Conservation (phyloP, 2,797 vertebrate genomes). For the Acomys russatus region DNA sequence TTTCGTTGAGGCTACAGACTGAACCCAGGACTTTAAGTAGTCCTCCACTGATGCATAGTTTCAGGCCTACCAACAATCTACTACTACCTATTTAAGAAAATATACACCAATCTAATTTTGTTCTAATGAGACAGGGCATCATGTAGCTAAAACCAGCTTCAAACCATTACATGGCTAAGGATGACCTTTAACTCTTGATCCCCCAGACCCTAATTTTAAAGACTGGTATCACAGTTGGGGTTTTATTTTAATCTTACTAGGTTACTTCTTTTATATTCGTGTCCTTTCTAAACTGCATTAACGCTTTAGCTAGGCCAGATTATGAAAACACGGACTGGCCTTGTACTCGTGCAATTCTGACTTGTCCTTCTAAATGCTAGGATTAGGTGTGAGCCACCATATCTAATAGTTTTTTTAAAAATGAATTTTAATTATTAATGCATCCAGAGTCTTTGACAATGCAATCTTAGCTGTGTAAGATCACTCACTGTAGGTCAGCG, state of each 20-base stretch:
- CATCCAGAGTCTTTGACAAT: constrained; percentile 11
- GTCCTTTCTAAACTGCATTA: not conserved
- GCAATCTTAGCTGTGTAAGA: not conserved
- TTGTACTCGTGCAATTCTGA: not conserved
- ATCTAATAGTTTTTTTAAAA: not conserved
- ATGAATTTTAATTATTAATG: constrained; percentile 25
- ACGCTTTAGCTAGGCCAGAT: not conserved
- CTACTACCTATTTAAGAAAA: not conserved
- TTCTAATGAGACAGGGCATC: not conserved
- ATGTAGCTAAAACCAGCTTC: not conserved
- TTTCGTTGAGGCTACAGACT: not conserved
- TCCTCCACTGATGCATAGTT: not conserved
- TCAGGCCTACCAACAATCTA: not conserved
- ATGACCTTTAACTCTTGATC: not conserved
- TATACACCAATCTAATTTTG: not conserved
- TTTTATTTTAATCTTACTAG: constrained; percentile 7
- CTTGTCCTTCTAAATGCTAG: not conserved
- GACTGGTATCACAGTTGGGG: not conserved
- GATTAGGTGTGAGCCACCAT: not conserved
- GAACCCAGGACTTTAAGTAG: not conserved
- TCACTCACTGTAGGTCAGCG: not conserved
- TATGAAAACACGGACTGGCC: not conserved
- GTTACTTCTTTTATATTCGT: constrained; percentile 1
- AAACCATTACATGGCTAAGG: not conserved
- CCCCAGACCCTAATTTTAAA: not conserved